Base-by-base conservation (phyloP, 1,140 invertebrate species). In the Heliconius hermathena region DNA sequence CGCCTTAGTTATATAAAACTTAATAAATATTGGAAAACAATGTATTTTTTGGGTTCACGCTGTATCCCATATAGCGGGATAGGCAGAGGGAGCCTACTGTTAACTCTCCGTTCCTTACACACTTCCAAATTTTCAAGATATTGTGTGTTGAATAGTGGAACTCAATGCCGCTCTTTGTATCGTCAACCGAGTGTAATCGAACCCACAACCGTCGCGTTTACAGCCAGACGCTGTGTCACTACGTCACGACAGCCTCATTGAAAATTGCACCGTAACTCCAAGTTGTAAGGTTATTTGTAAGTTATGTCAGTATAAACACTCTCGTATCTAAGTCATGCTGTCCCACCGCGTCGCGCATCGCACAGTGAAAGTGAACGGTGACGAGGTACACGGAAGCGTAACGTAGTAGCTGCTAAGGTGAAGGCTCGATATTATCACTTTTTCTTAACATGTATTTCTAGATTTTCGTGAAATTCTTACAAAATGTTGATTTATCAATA, bases 361-460 rank as follows among this genome's bases (percentile, higher is more conserved):
- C 16, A 20, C 73, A 93, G 90, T 91, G 91, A 91, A 93, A 93
- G 91, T 92, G 90, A 91, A 88, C 73, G 88, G 87, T 89, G 89
- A 90, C 88, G 89, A 76, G 80, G 83, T 84, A 91, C 86, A 85
- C 89, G 90, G 90, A 93, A 92, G 88, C 86, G 86, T 87, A 87
- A 72, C 74, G 79, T 87, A 82, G 87, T 87, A 85, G 89, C 88
- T 84, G 89, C 87, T 84, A 81, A 88, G 87, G 85, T 87, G 88
- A 88, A 90, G 88, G 87, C 85, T 90, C 87, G 83, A 86, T 87
- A 85, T 87, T 86, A 66, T 29, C 84, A 84, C 82, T 84, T 82
- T 88, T 88, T 82, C 41, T 38, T 70, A 75, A 74, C 74, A 75
- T 33, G 46, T 74, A 66, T 66, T 66, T 66, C 57, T 29, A 26